Evolutionary conservation across 2,797 vertebrate genomes (phyloP).

Genomic region (Philypnodon macrostomus): DNA sequence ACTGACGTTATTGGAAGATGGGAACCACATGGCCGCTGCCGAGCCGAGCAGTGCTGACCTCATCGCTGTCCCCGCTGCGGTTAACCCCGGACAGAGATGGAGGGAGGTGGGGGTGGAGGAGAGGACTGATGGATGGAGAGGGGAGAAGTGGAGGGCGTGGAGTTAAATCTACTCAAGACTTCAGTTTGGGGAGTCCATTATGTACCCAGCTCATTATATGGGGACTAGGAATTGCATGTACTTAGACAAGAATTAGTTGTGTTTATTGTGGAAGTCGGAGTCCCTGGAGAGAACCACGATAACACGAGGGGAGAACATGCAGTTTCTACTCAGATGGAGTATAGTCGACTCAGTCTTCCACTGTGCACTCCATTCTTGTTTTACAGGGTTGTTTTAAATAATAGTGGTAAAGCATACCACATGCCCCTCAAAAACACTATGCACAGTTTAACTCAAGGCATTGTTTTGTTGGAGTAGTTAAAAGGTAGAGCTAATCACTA

Average conservation of each 20-base stretch:
- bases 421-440: too few species aligned
- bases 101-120: slow-evolving; percentile 15
- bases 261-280: too few species aligned
- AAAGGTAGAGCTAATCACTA: too few species aligned
- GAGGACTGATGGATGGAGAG: slow-evolving; percentile 26
- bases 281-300: too few species aligned
- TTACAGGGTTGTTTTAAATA: too few species aligned
- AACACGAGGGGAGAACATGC: too few species aligned
- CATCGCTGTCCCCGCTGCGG: slow-evolving; percentile 69
- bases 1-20: slow-evolving; percentile 79
- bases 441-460: too few species aligned
- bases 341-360: too few species aligned
- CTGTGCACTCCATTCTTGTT: too few species aligned
- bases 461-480: too few species aligned
- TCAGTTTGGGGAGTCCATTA: slow-evolving; percentile 10
- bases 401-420: too few species aligned
- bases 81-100: slow-evolving; percentile 59
- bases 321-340: too few species aligned
- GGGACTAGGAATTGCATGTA: slow-evolving; percentile 1
- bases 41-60: slow-evolving; percentile 72
- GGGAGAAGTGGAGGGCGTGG: slow-evolving; percentile 16
- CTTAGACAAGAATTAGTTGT: neutral
- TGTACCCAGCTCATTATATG: slow-evolving; percentile 5
- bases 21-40: slow-evolving; percentile 76
- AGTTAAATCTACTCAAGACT: slow-evolving; percentile 20